These are phyloP conservation scores for Siphamia tubifer DNA, from an alignment of 2,113 vertebrate genomes.

Conservation along the genomic window DNA sequence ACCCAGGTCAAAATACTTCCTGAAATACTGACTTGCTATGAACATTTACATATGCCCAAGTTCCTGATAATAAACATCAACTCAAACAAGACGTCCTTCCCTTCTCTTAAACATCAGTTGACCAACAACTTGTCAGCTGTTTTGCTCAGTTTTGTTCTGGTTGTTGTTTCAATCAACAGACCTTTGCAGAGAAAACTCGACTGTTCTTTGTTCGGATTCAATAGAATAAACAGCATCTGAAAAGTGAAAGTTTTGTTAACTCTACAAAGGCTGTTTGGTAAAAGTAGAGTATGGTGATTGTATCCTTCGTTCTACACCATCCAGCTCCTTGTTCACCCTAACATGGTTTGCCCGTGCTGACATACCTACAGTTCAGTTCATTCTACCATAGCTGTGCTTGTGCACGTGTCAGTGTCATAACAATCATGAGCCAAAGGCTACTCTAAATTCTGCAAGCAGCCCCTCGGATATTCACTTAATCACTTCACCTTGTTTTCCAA, in stretches of 20 bases:
- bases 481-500: slow-evolving; percentile 57
- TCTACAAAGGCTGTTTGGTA: neutral
- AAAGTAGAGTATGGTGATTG: neutral
- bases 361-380: neutral
- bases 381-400: neutral
- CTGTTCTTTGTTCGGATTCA: slow-evolving; percentile 20
- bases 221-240: neutral
- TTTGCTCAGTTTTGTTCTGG: neutral
- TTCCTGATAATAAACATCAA: slow-evolving; percentile 1
- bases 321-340: neutral
- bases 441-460: slow-evolving; percentile 53
- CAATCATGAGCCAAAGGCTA: slow-evolving; percentile 37
- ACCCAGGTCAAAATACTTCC: neutral
- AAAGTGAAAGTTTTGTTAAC: slow-evolving; percentile 1
- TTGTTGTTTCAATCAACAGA: slow-evolving; percentile 11
- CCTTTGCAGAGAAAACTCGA: slow-evolving; percentile 9
- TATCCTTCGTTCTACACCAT: neutral
- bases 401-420: slow-evolving; percentile 20
- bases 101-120: neutral
- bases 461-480: slow-evolving; percentile 63
- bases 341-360: neutral
- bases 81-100: neutral
- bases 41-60: neutral
- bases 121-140: neutral
- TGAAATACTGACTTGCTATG: neutral